A percentile compares a stretch with the other conserved stretches of the same genome.
These are phyloP conservation scores for Cryptophagus acutangulus DNA, from an alignment of 2,888 invertebrate genomes.

Conservation along the genomic window DNA sequence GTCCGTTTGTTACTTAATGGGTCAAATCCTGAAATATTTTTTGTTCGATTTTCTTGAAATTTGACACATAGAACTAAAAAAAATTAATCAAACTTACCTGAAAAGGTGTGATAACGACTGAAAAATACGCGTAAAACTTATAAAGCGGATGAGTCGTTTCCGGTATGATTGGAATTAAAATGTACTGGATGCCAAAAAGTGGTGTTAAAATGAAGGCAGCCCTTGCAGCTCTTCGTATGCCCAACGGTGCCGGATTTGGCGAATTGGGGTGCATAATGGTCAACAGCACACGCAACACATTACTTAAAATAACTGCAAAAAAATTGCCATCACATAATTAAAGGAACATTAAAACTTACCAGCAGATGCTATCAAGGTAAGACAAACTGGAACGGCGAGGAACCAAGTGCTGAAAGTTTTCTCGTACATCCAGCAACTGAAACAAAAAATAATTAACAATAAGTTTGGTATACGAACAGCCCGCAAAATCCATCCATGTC, in stretches of 20 bases:
- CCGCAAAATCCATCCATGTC: too few species aligned
- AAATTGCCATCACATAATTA: slow-evolving; percentile 13
- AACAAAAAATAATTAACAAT: slow-evolving; percentile 26
- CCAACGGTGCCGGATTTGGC: slow-evolving; percentile 55
- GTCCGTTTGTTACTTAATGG: not conserved
- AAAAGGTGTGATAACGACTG: slow-evolving; percentile 64
- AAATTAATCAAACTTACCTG: slow-evolving; percentile 53
- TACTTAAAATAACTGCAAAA: slow-evolving; percentile 59
- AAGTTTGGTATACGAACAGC: too few species aligned
- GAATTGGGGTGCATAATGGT: slow-evolving; percentile 61
- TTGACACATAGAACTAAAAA: not conserved
- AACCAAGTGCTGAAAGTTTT: slow-evolving; percentile 60
- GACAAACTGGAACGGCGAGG: slow-evolving; percentile 57
- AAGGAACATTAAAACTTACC: slow-evolving; percentile 45
- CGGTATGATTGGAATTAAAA: slow-evolving; percentile 65
- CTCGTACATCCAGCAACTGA: slow-evolving; percentile 65
- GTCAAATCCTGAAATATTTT: not conserved
- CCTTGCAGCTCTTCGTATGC: slow-evolving; percentile 61
- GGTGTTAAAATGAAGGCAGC: slow-evolving; percentile 74
- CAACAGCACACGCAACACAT: slow-evolving; percentile 61
- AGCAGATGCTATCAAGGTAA: slow-evolving; percentile 57
- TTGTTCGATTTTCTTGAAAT: not conserved
- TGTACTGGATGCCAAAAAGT: slow-evolving; percentile 68
- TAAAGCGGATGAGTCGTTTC: slow-evolving; percentile 53
- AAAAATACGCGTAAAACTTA: slow-evolving; percentile 59